A percentile compares a stretch with the other conserved stretches of the same genome.
These are phyloP conservation scores for Puma concolor DNA, from an alignment of 2,113 vertebrate genomes.

Conservation along the genomic window DNA sequence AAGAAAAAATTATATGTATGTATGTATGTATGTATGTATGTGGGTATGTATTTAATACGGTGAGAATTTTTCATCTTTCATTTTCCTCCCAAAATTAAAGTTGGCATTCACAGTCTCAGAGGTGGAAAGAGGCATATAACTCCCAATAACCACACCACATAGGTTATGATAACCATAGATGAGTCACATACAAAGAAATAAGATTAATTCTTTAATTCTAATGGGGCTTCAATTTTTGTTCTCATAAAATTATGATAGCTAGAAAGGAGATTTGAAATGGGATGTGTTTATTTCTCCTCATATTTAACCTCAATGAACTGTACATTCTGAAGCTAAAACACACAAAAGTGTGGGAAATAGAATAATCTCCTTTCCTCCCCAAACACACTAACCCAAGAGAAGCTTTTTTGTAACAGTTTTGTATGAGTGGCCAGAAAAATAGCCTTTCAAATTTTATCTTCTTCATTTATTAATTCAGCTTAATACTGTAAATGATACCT, in stretches of 20 bases:
- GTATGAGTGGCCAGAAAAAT: neutral
- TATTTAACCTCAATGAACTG: no score
- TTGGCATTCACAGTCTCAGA: neutral
- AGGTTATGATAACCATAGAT: neutral
- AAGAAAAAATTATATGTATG: neutral
- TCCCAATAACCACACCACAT: neutral
- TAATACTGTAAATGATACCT: neutral
- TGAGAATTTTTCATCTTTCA: neutral
- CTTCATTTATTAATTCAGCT: neutral
- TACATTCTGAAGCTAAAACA: no score
- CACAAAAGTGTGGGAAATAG: neutral
- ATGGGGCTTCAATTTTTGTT: no score
- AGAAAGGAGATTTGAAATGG: no score
- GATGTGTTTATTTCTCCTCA: no score
- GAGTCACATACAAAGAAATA: neutral
- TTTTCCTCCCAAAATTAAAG: neutral
- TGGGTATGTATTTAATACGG: neutral
- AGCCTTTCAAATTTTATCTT: neutral
- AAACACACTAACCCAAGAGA: neutral
- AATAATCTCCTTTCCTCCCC: neutral
- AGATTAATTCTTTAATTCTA: neutral
- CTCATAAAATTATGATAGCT: no score
- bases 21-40: neutral
- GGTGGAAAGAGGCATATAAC: neutral
- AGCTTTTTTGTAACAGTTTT: neutral